phyloP scores from a whole-genome alignment of 2,888 invertebrate genomes.

The Syrphus vitripennis region DNA sequence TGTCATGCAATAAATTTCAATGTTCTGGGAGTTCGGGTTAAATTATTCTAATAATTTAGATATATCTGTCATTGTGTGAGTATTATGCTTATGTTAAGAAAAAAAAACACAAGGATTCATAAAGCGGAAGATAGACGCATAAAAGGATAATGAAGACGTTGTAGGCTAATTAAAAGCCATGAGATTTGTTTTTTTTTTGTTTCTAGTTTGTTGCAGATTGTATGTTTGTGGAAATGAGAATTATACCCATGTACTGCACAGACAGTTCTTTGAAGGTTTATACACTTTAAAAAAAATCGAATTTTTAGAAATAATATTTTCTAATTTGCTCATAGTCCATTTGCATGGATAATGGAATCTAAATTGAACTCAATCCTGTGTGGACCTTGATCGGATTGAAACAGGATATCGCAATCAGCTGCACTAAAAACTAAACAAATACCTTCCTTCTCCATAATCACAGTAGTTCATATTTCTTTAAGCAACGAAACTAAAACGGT shows the following conservation, averaged over 20 bases:
- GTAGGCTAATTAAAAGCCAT: slow-evolving; percentile 37
- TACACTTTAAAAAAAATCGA: not conserved
- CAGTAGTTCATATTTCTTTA: too few relatives aligned
- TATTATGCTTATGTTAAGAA: not conserved
- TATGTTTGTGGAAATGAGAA: slow-evolving; percentile 72
- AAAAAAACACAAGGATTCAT: slow-evolving; percentile 1
- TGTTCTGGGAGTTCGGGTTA: not conserved
- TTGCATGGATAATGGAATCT: too few relatives aligned
- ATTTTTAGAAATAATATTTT: too few relatives aligned
- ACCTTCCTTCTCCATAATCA: too few relatives aligned
- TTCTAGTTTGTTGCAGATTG: slow-evolving; percentile 64
- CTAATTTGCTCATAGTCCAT: too few relatives aligned
- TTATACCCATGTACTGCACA: not conserved
- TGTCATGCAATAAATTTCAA: slow-evolving; percentile 37
- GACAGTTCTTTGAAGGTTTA: not conserved
- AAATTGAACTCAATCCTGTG: too few relatives aligned
- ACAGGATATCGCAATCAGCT: too few relatives aligned
- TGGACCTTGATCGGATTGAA: too few relatives aligned
- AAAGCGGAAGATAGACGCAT: slow-evolving; percentile 25
- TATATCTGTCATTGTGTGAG: not conserved
- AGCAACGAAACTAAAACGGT: too few relatives aligned
- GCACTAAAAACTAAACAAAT: too few relatives aligned
- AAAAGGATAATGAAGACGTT: slow-evolving; percentile 70
- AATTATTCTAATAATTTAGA: not conserved
- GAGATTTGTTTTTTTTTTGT: slow-evolving; percentile 40